These are phyloP conservation scores for Harpagoxenus sublaevis DNA, from an alignment of 2,888 invertebrate species.

Conservation along the genomic window DNA sequence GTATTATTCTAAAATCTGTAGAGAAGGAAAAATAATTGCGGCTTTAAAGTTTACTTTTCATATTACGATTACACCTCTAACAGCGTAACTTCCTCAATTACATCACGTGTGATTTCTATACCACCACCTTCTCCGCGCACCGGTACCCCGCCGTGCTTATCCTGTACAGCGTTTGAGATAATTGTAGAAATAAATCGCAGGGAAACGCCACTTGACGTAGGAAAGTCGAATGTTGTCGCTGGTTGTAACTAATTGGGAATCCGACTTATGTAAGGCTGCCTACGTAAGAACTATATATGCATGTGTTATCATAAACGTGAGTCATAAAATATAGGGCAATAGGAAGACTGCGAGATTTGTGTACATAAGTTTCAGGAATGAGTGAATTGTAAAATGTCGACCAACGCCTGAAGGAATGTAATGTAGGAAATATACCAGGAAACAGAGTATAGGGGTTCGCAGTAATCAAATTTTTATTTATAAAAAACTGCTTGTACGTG, in stretches of 20 bases:
- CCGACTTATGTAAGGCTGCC: neutral
- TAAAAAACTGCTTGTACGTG: neutral
- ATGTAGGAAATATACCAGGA: neutral
- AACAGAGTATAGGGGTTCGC: neutral
- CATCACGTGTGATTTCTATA: slow-evolving; percentile 7
- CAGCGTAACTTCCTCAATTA: slow-evolving; percentile 12
- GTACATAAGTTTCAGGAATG: neutral
- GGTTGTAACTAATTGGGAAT: slow-evolving; percentile 13
- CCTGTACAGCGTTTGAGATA: neutral
- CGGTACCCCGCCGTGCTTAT: neutral
- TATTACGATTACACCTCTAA: neutral
- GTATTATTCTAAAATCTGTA: neutral
- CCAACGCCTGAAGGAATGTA: neutral
- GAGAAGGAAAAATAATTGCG: neutral
- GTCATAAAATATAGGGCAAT: slow-evolving; percentile 2
- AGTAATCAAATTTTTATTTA: neutral
- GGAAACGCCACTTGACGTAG: neutral
- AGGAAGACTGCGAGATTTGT: neutral
- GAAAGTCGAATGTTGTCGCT: slow-evolving; percentile 6
- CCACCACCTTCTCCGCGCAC: neutral
- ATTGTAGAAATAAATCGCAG: slow-evolving; percentile 15
- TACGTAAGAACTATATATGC: neutral
- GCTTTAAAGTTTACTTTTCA: neutral
- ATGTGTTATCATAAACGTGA: neutral
- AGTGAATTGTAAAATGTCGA: neutral